These are phyloP conservation scores for Ephydatia muelleri DNA, from an alignment of 37 sponge, comb jelly and placozoan species.

Conservation along the genomic window DNA sequence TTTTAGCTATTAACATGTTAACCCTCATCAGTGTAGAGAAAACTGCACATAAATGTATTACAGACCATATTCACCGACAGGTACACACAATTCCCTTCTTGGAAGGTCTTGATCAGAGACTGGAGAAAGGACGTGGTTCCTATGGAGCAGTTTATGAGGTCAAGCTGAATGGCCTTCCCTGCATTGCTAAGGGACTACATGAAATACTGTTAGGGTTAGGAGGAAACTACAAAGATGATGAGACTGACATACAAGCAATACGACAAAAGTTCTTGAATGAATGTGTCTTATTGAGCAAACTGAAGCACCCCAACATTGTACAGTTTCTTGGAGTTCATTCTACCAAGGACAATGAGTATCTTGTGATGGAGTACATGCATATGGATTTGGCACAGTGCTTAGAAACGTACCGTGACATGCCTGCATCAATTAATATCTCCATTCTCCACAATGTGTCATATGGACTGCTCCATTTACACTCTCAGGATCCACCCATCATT, in stretches of 20 bases:
- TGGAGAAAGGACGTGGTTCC: constrained; percentile 35
- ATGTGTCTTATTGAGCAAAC: not conserved
- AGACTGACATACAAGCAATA: not conserved
- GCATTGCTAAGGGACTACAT: constrained; percentile 56
- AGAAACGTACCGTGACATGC: not conserved
- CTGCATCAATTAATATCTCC: constrained; percentile 21
- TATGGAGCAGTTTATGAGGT: constrained; percentile 51
- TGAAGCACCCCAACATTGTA: constrained; percentile 7
- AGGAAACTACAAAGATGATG: not conserved
- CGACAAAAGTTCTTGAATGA: constrained; percentile 2
- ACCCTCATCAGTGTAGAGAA: no score
- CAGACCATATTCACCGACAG: not conserved
- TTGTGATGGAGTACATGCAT: constrained; percentile 15
- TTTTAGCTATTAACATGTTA: no score
- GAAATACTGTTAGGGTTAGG: constrained; percentile 16
- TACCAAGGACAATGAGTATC: not conserved
- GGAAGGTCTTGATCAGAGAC: constrained; percentile 16
- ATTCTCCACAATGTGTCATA: not conserved
- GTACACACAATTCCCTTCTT: not conserved
- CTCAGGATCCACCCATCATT: not conserved
- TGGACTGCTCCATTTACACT: not conserved
- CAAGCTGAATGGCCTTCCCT: constrained; percentile 28
- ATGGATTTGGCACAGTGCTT: not conserved
- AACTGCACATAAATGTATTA: not conserved
- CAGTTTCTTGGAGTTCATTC: constrained; percentile 29